These are phyloP conservation scores for Branchipolynoe longqiensis DNA, from an alignment of 2,888 invertebrate species.

Conservation along the genomic window DNA sequence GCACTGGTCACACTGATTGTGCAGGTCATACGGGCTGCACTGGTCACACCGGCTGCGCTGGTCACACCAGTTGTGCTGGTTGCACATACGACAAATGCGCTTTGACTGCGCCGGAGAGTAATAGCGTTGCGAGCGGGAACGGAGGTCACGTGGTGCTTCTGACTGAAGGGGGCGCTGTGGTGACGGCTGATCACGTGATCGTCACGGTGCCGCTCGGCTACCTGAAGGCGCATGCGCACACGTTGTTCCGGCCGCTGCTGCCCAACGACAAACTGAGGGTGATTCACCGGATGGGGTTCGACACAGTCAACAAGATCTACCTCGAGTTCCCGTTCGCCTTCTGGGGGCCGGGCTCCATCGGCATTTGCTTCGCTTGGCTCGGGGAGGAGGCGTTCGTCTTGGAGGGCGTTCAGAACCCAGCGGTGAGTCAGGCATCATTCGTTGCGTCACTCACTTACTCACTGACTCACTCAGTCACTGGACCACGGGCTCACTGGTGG, in stretches of 20 bases:
- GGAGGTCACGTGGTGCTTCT: too few relatives aligned
- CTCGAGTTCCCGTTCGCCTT: conserved; percentile 89
- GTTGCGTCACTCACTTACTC: too few relatives aligned
- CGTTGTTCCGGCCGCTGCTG: conserved; percentile 88
- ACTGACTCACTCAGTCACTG: too few relatives aligned
- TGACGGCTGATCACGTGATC: conserved; percentile 88
- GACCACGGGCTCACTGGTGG: too few relatives aligned
- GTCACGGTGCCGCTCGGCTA: conserved; percentile 90
- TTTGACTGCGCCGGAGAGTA: too few relatives aligned
- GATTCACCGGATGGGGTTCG: conserved; percentile 87
- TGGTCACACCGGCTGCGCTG: too few relatives aligned
- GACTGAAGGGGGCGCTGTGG: conserved; percentile 65
- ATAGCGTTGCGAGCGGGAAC: too few relatives aligned
- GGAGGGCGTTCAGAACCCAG: conserved; percentile 55
- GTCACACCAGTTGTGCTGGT: too few relatives aligned
- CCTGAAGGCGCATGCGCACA: conserved; percentile 86
- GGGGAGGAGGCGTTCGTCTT: conserved; percentile 61
- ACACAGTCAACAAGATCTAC: conserved; percentile 89
- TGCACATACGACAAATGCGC: too few relatives aligned
- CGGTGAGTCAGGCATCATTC: conserved; percentile 42
- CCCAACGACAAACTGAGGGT: conserved; percentile 88
- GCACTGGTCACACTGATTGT: too few relatives aligned
- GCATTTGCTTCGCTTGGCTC: conserved; percentile 74
- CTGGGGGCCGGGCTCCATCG: conserved; percentile 86
- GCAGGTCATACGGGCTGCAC: too few relatives aligned